Evolutionary conservation across 2,113 vertebrate genomes (phyloP), one percentile per base, ranked within the genome.

Genomic region (Calyptomena viridis): DNA sequence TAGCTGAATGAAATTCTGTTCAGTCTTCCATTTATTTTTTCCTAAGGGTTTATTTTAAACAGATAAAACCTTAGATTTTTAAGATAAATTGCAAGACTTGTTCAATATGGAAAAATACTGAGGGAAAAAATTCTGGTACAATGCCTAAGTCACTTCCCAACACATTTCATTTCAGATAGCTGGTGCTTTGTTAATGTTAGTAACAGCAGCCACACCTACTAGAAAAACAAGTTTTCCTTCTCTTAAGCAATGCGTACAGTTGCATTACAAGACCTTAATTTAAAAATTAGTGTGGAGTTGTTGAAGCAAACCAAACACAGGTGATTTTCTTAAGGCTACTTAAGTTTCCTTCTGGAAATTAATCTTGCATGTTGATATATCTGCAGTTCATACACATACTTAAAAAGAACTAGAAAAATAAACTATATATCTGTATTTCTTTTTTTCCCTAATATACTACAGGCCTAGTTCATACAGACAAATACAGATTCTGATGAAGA

Each of bases 161-260:
- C 3, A 23, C 67, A 59, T 73, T 76, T 63, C 28, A 60, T 62
- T 90, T 66, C 31, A n/a, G 39, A 31, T 8, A 35, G 28, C 3
- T 75, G 19, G 21, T 82, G 55, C 69, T 87, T 53, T 52, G 60
- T 47, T 49, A 56, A 60, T 31, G 25, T 56, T 37, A 21, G 44
- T 28, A 92, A 24, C n/a, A 94, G 46, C 55, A 77, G 90, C 88
- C 94, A 90, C 95, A 92, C 96, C 95, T 47, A 92, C 94, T 5
- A 37, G 96, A 67, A 86, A 86, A 94, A 96, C 96, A 71, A 86
- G 96, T 92, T 90, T 47, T 63, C 42, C 96, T 66, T 90, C 92
- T 95, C 64, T 94, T 92, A 79, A 53, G 94, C 76, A 95, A 94
- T 39, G 73, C 23, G 37, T 8, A 78, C 8, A 35, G 76, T 13